Evolutionary conservation across 2,797 vertebrate species (phyloP).

Genomic region (Liparis tanakae): DNA sequence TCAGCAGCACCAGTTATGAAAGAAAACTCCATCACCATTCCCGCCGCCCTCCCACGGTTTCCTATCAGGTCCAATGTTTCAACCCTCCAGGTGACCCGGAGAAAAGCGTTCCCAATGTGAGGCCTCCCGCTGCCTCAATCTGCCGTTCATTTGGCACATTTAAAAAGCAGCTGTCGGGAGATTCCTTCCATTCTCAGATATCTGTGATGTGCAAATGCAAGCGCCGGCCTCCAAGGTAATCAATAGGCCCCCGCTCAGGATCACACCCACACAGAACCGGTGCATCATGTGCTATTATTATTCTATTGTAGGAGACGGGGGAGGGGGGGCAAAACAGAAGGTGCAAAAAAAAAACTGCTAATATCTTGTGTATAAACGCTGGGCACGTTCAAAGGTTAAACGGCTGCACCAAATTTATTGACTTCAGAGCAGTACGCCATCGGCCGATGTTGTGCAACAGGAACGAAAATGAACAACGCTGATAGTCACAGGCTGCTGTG

Average conservation of each 20-base stretch:
- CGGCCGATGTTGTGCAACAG: conserved; percentile 31
- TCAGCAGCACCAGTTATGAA: conserved; percentile 6
- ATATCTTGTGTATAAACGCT: conserved; percentile 23
- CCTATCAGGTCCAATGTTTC: conserved; percentile 5
- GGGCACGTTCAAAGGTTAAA: conserved; percentile 49
- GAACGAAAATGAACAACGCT: conserved; percentile 33
- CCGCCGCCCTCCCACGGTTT: conserved; percentile 22
- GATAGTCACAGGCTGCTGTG: conserved; percentile 26
- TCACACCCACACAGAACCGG: conserved; percentile 53
- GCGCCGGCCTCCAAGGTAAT: conserved; percentile 51
- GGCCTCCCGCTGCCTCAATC: conserved; percentile 17
- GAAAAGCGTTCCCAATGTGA: conserved; percentile 2
- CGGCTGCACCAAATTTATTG: conserved; percentile 25
- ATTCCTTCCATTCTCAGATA: conserved; percentile 37
- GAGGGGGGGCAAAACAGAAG: background rate
- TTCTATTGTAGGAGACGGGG: conserved; percentile 22
- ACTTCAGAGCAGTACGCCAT: conserved; percentile 28
- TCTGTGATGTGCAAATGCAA: conserved; percentile 53
- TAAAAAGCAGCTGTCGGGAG: conserved; percentile 37
- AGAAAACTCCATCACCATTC: conserved; percentile 29
- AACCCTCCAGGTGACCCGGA: conserved; percentile 25
- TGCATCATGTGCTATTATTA: conserved; percentile 55
- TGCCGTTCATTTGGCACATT: conserved; percentile 14
- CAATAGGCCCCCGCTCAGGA: conserved; percentile 38
- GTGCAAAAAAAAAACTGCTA: conserved; percentile 12